Conservation (phyloP, 1,140 invertebrate species). For the Arctopsyche grandis region DNA sequence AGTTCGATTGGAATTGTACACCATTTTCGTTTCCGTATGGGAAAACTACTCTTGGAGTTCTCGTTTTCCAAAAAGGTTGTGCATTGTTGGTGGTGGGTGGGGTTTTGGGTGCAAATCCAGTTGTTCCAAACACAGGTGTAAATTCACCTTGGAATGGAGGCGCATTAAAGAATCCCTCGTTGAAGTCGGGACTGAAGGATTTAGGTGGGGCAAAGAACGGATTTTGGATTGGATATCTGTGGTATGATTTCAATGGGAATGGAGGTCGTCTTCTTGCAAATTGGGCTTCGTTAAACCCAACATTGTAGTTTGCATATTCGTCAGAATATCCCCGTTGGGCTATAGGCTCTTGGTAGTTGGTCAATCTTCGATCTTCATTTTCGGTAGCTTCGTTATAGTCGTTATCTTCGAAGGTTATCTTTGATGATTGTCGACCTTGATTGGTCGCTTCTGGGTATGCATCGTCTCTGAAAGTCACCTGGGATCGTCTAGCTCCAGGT, state of each 20-base stretch:
- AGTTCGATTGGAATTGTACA: slow-evolving; percentile 63
- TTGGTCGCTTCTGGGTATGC: slow-evolving; percentile 40
- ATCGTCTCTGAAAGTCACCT: slow-evolving; percentile 48
- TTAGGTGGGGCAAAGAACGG: slow-evolving; percentile 48
- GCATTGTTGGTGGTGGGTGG: background rate
- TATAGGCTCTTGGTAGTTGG: background rate
- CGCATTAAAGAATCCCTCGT: slow-evolving; percentile 60
- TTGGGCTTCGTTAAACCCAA: slow-evolving; percentile 21
- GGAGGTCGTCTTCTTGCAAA: slow-evolving; percentile 22
- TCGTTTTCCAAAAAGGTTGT: slow-evolving; percentile 61
- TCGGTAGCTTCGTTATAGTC: slow-evolving; percentile 38
- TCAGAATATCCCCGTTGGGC: slow-evolving; percentile 36
- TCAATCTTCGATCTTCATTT: background rate
- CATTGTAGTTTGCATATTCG: slow-evolving; percentile 33
- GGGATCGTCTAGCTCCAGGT: slow-evolving; percentile 46
- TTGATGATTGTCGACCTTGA: background rate
- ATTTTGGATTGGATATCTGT: slow-evolving; percentile 46
- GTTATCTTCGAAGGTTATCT: slow-evolving; percentile 42
- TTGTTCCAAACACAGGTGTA: slow-evolving; percentile 57
- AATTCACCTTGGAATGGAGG: slow-evolving; percentile 55
- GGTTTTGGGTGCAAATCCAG: slow-evolving; percentile 44
- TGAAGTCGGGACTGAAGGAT: slow-evolving; percentile 57
- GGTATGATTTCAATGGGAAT: slow-evolving; percentile 39
- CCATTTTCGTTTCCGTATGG: slow-evolving; percentile 62
- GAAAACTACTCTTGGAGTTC: slow-evolving; percentile 69